Evolutionary conservation across 2,888 invertebrate genomes (phyloP), one percentile per base, ranked within the genome.

Genomic region (Ischnura elegans): DNA sequence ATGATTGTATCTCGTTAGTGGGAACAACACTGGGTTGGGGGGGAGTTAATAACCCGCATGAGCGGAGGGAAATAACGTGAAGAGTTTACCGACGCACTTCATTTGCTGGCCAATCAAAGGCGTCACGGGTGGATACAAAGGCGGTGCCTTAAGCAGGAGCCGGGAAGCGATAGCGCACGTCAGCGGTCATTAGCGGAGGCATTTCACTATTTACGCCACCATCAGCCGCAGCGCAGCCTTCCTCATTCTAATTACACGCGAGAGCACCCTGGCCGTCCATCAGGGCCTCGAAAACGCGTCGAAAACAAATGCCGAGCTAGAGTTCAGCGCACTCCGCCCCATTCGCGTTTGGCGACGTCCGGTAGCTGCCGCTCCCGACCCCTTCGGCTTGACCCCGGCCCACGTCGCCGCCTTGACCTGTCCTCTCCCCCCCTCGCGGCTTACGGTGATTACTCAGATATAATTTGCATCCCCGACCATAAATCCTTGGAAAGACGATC

Each of bases 111-210:
- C 76, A 76, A 76, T 76, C 76, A 76, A 29, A 76, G 36, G 25
- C 76, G 36, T 29, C 76, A 25, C 8, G n/a, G 25, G 61, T n/a
- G n/a, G 76, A n/a, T 36, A 76, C 36, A 76, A 76, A 76, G 76
- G 76, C 76, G 76, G 76, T 76, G 25, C 76, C 76, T 76, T 61
- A 36, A 36, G 36, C 76, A 36, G 76, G 76, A 76, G 16, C 76
- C 29, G 13, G 76, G 76, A 19, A 76, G 36, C 76, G 76, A 29
- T 76, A 61, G 36, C 76, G 36, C 76, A 76, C 76, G 76, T 76
- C 76, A 76, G 76, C 36, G 76, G 36, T 76, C 76, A 76, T 76
- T 76, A 76, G 76, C 76, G 76, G 29, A 76, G 76, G 76, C 76
- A n/a, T 76, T 76, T 36, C 76, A 36, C 36, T 76, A 76, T 76